phyloP scores from a whole-genome alignment of 1,140 invertebrate species.

The Drosophila melanogaster region DNA sequence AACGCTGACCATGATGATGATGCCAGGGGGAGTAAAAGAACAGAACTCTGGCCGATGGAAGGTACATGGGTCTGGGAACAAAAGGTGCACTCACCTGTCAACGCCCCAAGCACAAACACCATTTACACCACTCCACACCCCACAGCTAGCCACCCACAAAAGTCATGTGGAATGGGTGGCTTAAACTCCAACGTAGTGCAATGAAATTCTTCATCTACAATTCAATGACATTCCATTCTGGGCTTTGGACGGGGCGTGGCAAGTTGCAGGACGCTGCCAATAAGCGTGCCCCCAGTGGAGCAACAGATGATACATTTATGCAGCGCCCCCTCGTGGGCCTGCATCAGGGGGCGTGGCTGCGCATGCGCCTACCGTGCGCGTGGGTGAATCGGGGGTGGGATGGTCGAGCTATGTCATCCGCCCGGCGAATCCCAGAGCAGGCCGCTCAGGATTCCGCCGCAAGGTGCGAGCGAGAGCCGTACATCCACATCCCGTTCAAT shows the following conservation, averaged over 20 bases:
- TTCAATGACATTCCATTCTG: constrained; percentile 77
- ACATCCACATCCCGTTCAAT: constrained; percentile 46
- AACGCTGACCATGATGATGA: constrained; percentile 38
- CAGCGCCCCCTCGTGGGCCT: constrained; percentile 19
- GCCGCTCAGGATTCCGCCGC: constrained; percentile 63
- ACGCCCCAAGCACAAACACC: background rate
- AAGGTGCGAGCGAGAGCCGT: constrained; percentile 64
- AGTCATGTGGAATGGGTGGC: background rate
- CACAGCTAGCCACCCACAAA: too few species aligned
- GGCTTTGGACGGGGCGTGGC: constrained; percentile 58
- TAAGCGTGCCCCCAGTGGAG: constrained; percentile 46
- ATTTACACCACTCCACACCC: too few species aligned
- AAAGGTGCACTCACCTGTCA: constrained; percentile 26
- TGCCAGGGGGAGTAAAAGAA: constrained; percentile 1
- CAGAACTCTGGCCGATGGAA: background rate
- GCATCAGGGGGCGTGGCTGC: constrained; percentile 62
- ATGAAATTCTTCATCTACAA: constrained; percentile 81
- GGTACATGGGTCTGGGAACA: constrained; percentile 14
- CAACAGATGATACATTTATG: constrained; percentile 47
- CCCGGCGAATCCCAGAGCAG: constrained; percentile 60
- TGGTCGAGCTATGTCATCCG: constrained; percentile 58
- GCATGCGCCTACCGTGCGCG: constrained; percentile 58
- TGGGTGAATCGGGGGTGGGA: constrained; percentile 55
- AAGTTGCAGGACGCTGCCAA: constrained; percentile 42
- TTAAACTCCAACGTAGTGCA: constrained; percentile 74